Conservation (phyloP, 2,113 vertebrate genomes). For the Paracanthobrama guichenoti region DNA sequence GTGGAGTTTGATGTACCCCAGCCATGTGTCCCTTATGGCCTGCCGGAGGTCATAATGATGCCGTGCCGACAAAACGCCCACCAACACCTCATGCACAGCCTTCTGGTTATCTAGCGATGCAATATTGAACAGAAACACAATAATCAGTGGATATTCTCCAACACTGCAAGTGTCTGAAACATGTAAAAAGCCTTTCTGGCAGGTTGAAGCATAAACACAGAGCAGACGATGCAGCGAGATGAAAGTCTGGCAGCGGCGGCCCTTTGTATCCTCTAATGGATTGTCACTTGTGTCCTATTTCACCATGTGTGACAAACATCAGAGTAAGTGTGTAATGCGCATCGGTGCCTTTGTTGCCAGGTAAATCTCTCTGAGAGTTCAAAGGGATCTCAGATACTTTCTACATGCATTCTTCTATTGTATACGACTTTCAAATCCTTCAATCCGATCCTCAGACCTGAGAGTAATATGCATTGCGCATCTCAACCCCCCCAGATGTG, state of each 20-base stretch:
- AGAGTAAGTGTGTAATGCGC: constrained; percentile 1
- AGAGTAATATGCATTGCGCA: background rate
- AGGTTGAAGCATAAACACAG: background rate
- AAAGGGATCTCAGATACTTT: background rate
- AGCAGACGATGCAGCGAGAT: background rate
- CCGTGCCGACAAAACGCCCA: constrained; percentile 92
- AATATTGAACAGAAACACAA: background rate
- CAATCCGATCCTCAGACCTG: background rate
- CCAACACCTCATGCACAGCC: constrained; percentile 81
- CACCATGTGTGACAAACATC: constrained; percentile 17
- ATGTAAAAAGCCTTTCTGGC: background rate
- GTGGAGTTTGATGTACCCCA: constrained; percentile 83
- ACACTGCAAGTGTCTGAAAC: background rate
- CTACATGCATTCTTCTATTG: background rate
- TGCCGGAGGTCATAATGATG: constrained; percentile 85
- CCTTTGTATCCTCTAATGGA: constrained; percentile 4
- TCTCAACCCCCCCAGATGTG: background rate
- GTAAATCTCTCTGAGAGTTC: background rate
- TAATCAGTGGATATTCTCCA: background rate
- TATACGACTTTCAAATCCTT: background rate
- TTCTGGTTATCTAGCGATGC: constrained; percentile 62
- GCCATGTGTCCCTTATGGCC: constrained; percentile 90
- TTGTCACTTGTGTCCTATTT: background rate
- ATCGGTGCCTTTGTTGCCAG: background rate
- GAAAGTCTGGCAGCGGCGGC: background rate